Evolutionary conservation across 2,113 vertebrate species (phyloP).

Genomic region (Hassar affinis): DNA sequence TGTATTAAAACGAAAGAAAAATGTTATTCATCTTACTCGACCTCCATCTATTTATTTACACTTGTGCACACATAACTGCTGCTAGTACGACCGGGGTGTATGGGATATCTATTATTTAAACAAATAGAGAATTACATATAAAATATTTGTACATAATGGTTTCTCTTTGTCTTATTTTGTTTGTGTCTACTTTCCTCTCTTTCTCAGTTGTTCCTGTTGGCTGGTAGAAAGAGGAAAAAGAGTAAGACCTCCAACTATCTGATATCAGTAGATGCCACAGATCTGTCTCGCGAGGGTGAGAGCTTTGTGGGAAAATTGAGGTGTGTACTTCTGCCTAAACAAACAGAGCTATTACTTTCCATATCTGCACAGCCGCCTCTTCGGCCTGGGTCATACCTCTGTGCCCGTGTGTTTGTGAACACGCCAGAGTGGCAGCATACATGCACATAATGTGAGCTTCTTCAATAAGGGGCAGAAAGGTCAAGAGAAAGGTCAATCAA

Average conservation of each 20-base stretch:
- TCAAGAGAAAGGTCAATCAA: background rate
- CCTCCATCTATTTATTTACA: background rate
- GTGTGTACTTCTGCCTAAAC: conserved; percentile 60
- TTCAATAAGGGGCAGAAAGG: background rate
- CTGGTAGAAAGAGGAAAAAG: conserved; percentile 95
- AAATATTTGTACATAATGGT: background rate
- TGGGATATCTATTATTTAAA: background rate
- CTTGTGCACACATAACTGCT: background rate
- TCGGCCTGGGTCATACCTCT: background rate
- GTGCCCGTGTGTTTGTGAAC: background rate
- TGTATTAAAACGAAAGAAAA: background rate
- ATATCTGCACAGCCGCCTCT: background rate
- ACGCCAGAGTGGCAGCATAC: background rate
- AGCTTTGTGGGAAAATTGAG: conserved; percentile 94
- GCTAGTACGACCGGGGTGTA: background rate
- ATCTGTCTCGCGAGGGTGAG: conserved; percentile 89
- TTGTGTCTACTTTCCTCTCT: background rate
- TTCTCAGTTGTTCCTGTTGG: conserved; percentile 86
- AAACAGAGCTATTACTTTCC: background rate
- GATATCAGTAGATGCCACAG: conserved; percentile 92
- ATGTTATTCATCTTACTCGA: background rate
- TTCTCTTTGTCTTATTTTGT: background rate
- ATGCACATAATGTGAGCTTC: background rate
- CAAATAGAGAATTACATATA: background rate
- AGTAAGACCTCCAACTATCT: conserved; percentile 98